phyloP scores from a whole-genome alignment of 2,888 invertebrate species.

The Drosophila cognata region DNA sequence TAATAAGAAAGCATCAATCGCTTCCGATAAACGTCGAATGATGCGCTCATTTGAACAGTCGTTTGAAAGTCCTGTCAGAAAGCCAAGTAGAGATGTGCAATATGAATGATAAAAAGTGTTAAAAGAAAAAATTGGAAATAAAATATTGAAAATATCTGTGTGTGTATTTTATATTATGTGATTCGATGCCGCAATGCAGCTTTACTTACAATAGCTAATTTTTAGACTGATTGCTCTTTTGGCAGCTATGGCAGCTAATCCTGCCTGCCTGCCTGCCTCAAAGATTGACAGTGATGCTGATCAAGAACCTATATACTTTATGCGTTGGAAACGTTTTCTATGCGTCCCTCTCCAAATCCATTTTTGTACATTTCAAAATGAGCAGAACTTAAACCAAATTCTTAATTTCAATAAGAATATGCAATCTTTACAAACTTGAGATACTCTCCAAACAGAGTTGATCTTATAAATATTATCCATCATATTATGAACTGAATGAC shows the following conservation, averaged over 20 bases:
- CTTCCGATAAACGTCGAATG: constrained; percentile 5
- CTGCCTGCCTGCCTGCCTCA: too few relatives aligned
- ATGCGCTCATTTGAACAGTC: neutral
- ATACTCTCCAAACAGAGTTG: neutral
- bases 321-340: too few relatives aligned
- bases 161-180: neutral
- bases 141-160: neutral
- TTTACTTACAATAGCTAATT: neutral
- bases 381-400: neutral
- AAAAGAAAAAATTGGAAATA: neutral
- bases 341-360: neutral
- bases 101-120: neutral
- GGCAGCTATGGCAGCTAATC: too few relatives aligned
- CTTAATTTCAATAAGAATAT: neutral
- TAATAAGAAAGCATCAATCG: constrained; percentile 52
- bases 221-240: too few relatives aligned
- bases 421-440: neutral
- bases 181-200: neutral
- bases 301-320: too few relatives aligned
- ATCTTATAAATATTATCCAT: neutral
- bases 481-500: neutral
- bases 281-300: too few relatives aligned
- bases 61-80: neutral
- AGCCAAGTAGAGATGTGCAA: neutral
- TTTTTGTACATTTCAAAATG: neutral